phyloP scores from a whole-genome alignment of 2,113 vertebrate species.

The Cyanistes caeruleus region DNA sequence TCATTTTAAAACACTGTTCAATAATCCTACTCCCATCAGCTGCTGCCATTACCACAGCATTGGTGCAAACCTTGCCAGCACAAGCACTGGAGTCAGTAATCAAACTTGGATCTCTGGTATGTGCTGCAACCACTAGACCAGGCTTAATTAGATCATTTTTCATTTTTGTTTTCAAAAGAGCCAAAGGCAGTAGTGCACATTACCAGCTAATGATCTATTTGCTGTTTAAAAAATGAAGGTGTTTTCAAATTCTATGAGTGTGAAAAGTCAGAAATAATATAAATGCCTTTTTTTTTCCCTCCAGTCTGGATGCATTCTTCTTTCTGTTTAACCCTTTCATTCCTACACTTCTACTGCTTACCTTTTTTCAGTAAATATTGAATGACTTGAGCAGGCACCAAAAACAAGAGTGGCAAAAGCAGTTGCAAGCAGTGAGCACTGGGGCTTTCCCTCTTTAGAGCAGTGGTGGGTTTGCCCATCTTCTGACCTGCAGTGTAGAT shows the following conservation, averaged over 20 bases:
- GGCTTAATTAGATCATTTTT: constrained; percentile 56
- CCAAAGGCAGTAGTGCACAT: constrained; percentile 42
- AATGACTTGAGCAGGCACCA: not conserved
- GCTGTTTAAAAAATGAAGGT: constrained; percentile 63
- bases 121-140: not conserved
- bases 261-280: not conserved
- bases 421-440: not conserved
- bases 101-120: not conserved
- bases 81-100: not conserved
- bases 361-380: not conserved
- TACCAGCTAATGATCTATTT: constrained; percentile 59
- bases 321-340: not conserved
- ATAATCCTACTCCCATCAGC: not conserved
- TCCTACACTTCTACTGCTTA: not conserved
- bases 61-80: not conserved
- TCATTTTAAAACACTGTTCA: not conserved
- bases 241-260: constrained; percentile 6
- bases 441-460: not conserved
- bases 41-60: not conserved
- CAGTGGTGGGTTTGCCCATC: not conserved
- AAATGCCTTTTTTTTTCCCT: not conserved
- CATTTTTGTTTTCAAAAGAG: constrained; percentile 61
- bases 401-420: not conserved
- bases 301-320: not conserved
- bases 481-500: not conserved